phyloP scores from a whole-genome alignment of 2,888 invertebrate species.

The Amorpha juglandis region DNA sequence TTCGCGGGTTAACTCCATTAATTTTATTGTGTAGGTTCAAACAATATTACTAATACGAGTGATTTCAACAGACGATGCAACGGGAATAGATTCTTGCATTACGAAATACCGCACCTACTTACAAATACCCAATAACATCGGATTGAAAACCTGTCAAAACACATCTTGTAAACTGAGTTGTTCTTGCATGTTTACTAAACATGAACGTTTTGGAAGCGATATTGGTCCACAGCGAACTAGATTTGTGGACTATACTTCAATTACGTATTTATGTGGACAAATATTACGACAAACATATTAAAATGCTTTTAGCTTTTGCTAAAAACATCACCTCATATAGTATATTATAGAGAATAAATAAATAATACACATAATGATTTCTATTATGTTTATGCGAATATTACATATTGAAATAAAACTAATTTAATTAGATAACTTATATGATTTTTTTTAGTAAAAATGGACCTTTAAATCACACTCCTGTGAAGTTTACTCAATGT shows the following conservation, averaged over 20 bases:
- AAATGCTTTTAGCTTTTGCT: too few species aligned
- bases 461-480: too few species aligned
- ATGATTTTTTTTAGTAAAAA: too few species aligned
- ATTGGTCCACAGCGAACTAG: background rate
- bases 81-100: conserved; percentile 2
- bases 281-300: too few species aligned
- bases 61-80: background rate
- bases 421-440: too few species aligned
- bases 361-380: too few species aligned
- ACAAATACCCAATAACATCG: background rate
- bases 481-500: too few species aligned
- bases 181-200: background rate
- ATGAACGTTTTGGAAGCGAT: background rate
- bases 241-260: background rate
- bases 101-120: background rate
- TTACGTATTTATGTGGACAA: too few species aligned
- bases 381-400: too few species aligned
- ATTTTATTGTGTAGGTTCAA: background rate
- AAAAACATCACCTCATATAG: too few species aligned
- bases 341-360: too few species aligned
- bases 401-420: too few species aligned
- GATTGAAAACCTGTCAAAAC: conserved; percentile 13
- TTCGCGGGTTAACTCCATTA: background rate
- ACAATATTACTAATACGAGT: background rate
- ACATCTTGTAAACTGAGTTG: background rate